phyloP scores from a whole-genome alignment of 2,797 vertebrate species.

The Meriones psammophilus region DNA sequence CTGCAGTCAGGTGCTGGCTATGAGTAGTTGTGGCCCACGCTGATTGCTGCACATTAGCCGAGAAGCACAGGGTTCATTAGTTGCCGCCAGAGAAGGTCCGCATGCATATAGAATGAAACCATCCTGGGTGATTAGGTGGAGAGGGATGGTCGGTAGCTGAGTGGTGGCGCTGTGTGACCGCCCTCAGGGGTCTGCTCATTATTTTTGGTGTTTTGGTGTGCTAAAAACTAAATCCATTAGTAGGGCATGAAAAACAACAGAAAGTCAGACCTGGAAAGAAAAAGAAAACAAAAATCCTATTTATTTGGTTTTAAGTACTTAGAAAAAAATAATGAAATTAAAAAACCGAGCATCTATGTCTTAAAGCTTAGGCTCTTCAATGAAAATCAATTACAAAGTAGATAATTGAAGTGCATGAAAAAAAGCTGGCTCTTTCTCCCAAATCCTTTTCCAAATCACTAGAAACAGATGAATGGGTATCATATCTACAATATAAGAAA shows the following conservation, averaged over 20 bases:
- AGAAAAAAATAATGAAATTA: slow-evolving; percentile 40
- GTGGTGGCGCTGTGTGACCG: neutral
- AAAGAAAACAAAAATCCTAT: neutral
- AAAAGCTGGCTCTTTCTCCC: neutral
- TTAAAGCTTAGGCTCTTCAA: slow-evolving; percentile 24
- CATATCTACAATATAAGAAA: neutral
- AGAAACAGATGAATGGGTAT: neutral
- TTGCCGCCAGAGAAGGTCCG: neutral
- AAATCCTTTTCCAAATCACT: neutral
- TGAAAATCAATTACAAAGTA: neutral
- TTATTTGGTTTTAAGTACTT: slow-evolving; percentile 12
- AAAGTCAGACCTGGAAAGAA: neutral
- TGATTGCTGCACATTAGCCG: neutral
- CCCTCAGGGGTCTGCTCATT: neutral
- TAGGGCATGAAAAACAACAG: neutral
- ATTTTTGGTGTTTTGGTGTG: neutral
- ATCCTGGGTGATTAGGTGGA: neutral
- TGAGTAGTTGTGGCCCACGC: neutral
- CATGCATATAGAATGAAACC: neutral
- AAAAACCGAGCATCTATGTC: neutral
- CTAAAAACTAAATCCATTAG: slow-evolving; percentile 35
- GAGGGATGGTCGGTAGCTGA: neutral
- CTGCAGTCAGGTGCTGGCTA: neutral
- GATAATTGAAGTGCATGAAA: neutral
- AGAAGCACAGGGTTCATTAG: neutral